Base-by-base conservation (phyloP, 2,888 invertebrate genomes). In the Galerucella calmariensis region DNA sequence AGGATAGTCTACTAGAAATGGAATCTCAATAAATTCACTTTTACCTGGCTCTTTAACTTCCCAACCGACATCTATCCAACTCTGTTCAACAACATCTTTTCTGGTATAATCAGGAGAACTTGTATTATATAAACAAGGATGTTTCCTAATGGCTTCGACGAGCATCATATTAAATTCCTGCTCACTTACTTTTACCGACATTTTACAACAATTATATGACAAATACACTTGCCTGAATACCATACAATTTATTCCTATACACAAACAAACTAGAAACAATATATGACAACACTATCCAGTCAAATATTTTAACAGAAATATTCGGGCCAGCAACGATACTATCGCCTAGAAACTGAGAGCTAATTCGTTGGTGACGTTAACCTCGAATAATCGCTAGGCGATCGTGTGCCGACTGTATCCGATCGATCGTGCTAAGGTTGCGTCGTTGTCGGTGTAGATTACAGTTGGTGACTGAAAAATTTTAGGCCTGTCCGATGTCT, bases 81-180 rank as follows among this genome's bases (percentile, higher is more conserved):
- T 20, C 11, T 58, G 58, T 20, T 58, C 58, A 20, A 58, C 58
- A n/a, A 58, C 20, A 58, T 58, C 58, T 58, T 58, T 58, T 58
- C 58, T 58, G 20, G 58, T 58, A 58, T 58, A 58, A 58, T 58
- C 20, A 8, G 58, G 16, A 20, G 20, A 20, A 58, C 20, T 58
- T 20, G 16, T 10, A 20, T 58, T 58, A 20, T 58, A 58, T 20
- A 58, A 20, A 58, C 58, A 58, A 10, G 58, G 58, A 58, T 58
- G 58, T 58, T 58, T 58, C 6, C 9, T 16, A 5, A 58, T 11
- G 0, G 58, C 58, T 58, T 58, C 16, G 10, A 58, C 58, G 16
- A 58, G 58, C 58, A 58, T 58, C 16, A 58, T 58, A 20, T 58
- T 58, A 20, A 58, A 58, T 58, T 58, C 58, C 11, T 58, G 58